Conservation (phyloP, 2,113 vertebrate species). For the Dasyornis broadbenti region DNA sequence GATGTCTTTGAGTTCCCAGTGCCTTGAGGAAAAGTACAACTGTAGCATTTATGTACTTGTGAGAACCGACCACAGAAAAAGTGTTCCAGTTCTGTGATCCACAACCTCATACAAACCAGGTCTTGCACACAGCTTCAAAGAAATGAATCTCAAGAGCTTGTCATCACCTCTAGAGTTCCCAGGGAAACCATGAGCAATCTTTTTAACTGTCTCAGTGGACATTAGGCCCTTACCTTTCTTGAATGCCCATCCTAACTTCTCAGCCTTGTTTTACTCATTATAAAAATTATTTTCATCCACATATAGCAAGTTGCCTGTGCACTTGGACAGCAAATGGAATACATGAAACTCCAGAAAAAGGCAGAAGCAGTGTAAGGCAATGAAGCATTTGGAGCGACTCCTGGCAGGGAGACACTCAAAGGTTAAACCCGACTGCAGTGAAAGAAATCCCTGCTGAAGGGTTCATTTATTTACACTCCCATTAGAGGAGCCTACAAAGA, state of each 20-base stretch:
- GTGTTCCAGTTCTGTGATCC: neutral
- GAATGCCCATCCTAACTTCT: neutral
- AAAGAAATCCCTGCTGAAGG: conserved; percentile 30
- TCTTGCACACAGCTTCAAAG: neutral
- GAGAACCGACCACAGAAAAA: neutral
- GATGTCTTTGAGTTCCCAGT: neutral
- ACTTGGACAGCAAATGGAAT: neutral
- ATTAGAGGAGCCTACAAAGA: conserved; percentile 44
- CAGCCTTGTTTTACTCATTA: neutral
- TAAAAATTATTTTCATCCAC: neutral
- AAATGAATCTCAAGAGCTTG: neutral
- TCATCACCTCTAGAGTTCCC: neutral
- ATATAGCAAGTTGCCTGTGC: neutral
- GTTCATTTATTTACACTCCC: conserved; percentile 57
- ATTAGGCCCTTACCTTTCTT: neutral
- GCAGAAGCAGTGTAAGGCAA: neutral
- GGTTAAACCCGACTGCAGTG: conserved; percentile 41
- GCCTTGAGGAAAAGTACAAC: neutral
- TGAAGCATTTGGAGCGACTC: neutral
- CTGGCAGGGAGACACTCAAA: neutral
- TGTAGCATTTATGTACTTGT: neutral
- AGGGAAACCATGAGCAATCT: neutral
- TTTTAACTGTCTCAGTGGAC: neutral
- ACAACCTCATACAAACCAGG: neutral
- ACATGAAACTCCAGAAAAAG: neutral